Evolutionary conservation across 2,888 invertebrate genomes (phyloP).

Genomic region (Dynastes hyllus): DNA sequence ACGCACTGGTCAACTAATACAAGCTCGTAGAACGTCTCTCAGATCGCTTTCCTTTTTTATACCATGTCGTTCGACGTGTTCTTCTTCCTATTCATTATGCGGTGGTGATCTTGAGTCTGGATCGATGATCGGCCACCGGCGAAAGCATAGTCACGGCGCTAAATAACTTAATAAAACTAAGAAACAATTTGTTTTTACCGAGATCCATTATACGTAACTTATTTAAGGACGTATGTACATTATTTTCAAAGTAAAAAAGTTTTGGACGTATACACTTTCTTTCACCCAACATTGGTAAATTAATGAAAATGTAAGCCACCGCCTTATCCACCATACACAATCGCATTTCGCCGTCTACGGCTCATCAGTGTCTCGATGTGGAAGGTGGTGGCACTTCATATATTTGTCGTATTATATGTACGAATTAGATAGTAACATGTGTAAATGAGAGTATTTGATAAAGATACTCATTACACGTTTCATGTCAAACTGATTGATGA

Average conservation of each 20-base stretch:
- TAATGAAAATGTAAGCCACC: too few species aligned
- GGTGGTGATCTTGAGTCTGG: background rate
- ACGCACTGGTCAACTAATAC: conserved; percentile 17
- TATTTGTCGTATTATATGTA: too few species aligned
- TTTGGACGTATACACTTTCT: too few species aligned
- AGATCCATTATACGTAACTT: conserved; percentile 43
- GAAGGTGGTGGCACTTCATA: too few species aligned
- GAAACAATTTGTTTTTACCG: conserved; percentile 43
- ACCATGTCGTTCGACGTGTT: background rate
- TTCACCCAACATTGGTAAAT: too few species aligned
- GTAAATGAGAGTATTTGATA: too few species aligned
- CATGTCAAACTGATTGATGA: too few species aligned
- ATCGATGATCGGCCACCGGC: conserved; percentile 10
- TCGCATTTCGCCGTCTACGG: too few species aligned
- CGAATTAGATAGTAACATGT: too few species aligned
- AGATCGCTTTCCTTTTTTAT: conserved; percentile 10
- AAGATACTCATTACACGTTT: too few species aligned
- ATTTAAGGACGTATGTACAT: background rate
- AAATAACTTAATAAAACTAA: conserved; percentile 48
- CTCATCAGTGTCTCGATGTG: too few species aligned
- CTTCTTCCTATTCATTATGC: conserved; percentile 16
- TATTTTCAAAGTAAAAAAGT: background rate
- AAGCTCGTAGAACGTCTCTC: conserved; percentile 10
- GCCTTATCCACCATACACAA: too few species aligned
- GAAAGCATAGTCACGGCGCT: conserved; percentile 43